Base-by-base conservation (phyloP, 2,797 vertebrate species). In the Emys orbicularis region DNA sequence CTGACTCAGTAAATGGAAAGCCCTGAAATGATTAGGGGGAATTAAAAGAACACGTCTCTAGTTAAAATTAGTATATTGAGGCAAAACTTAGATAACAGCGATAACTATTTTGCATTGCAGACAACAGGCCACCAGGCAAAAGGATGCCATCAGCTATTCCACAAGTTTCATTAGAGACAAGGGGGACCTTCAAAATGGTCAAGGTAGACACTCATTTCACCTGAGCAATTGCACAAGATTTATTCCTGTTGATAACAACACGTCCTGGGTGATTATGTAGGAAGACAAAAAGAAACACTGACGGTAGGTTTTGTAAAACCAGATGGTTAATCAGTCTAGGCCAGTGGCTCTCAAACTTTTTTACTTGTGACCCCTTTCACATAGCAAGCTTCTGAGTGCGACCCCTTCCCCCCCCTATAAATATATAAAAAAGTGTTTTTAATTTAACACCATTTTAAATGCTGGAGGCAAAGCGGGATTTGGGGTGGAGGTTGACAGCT, bases 61-160 rank as follows among this genome's bases (percentile, higher is more conserved):
- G 68, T 80, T 95, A 96, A 97, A 50, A 89, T 25, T 12, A 97
- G 86, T 89, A 93, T 86, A 95, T 53, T 94, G 85, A 96, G 86
- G 88, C 47, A 97, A 93, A 97, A 96, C 85, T 87, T 15, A 13
- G 87, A 79, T 90, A 90, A 88, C 88, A 86, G 52, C 65, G 37
- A 74, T 89, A 74, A 50, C n/a, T 21, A 54, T 27, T 25, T 34
- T 82, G 8, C 19, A 68, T 68, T 87, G 87, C 16, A 4, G 94
- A 89, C 49, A 83, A 47, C 72, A 96, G 80, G 80, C 83, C n/a
- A 65, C 27, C 37, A 81, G 16, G 34, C 57, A 90, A 54, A 95
- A 95, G 18, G 82, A 77, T 25, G 54, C 18, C 72, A 90, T 94
- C 47, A 37, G 57, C 92, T 77, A 49, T 31, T 49, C 74, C 12